These are phyloP conservation scores for Tapirus indicus DNA, from an alignment of 2,797 vertebrate species.

Conservation along the genomic window DNA sequence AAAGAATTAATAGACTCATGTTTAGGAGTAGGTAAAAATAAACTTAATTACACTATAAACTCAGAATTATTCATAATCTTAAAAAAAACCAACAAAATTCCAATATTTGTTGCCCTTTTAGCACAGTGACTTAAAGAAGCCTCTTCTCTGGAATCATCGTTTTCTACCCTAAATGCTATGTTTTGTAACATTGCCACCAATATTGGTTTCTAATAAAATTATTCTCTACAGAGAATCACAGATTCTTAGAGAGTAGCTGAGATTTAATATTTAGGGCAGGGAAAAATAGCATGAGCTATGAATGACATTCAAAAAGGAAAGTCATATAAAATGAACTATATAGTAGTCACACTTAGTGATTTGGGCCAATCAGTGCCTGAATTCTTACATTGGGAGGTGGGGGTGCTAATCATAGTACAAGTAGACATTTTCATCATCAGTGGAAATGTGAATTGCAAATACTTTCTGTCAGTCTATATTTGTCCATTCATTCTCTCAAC, in stretches of 20 bases:
- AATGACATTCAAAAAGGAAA: not conserved
- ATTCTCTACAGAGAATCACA: not conserved
- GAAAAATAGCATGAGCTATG: not conserved
- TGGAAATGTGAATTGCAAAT: not conserved
- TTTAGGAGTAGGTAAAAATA: not conserved
- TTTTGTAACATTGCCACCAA: not conserved
- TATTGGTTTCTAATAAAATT: not conserved
- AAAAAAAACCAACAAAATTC: not conserved
- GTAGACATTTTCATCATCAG: not conserved
- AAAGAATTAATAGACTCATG: not conserved
- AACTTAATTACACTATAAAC: not conserved
- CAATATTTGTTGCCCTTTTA: not conserved
- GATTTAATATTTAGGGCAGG: not conserved
- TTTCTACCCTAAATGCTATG: not conserved
- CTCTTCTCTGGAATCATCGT: not conserved
- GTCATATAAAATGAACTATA: not conserved
- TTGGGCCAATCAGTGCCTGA: not conserved
- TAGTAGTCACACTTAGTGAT: not conserved
- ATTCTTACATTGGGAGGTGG: not conserved
- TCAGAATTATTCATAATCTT: not conserved
- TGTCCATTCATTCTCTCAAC: not conserved
- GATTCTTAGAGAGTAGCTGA: not conserved
- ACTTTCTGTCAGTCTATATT: not conserved
- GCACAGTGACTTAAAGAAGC: not conserved
- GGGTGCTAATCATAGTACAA: not conserved